phyloP scores from a whole-genome alignment of 92 coral and sea anemone genomes.

The Phenganax subtilis region DNA sequence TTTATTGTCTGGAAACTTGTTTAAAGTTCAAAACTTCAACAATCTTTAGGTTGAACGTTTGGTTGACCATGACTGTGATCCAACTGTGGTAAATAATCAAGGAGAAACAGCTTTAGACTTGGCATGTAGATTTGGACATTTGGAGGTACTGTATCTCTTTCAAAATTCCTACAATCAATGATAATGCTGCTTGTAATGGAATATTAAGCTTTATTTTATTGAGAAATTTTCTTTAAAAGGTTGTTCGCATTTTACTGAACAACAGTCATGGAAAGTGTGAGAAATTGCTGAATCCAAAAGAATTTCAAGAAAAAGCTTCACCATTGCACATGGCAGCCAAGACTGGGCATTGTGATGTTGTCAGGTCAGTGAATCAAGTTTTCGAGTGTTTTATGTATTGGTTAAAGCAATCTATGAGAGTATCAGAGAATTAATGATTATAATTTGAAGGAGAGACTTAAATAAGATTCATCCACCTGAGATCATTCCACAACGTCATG shows the following conservation, averaged over 20 bases:
- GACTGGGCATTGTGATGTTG: conserved; percentile 88
- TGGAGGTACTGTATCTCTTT: conserved; percentile 50
- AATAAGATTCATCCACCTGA: too few species aligned
- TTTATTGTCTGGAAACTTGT: background rate
- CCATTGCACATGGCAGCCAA: conserved; percentile 90
- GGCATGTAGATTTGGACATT: conserved; percentile 91
- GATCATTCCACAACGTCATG: too few species aligned
- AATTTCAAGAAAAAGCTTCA: conserved; percentile 61
- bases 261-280: conserved; percentile 52
- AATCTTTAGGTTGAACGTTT: conserved; percentile 68
- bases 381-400: background rate
- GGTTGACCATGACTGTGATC: conserved; percentile 65
- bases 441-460: too few species aligned
- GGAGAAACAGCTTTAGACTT: conserved; percentile 86
- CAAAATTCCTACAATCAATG: background rate
- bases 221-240: conserved; percentile 41
- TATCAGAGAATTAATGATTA: too few species aligned
- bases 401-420: too few species aligned
- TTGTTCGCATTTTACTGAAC: conserved; percentile 64
- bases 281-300: conserved; percentile 59
- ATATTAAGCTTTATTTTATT: background rate
- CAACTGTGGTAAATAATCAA: conserved; percentile 70
- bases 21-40: background rate
- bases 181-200: too few species aligned
- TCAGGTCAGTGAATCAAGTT: conserved; percentile 45